Evolutionary conservation across 2,888 invertebrate genomes (phyloP).

Genomic region (Parnassius mnemosyne): DNA sequence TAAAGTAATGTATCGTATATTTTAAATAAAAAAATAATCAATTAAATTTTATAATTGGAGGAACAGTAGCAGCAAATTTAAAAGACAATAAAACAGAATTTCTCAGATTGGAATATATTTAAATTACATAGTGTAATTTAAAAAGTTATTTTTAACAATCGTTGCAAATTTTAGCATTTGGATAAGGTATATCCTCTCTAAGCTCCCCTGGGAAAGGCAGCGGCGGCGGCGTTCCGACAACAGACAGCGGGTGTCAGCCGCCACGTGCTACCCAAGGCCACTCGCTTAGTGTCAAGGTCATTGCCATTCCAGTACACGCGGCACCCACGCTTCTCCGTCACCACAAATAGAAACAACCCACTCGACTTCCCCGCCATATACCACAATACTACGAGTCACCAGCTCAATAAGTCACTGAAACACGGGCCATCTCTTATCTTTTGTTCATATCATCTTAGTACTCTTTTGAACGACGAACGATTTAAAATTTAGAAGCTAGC

Average conservation of each 20-base stretch:
- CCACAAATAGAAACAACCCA: conserved; percentile 78
- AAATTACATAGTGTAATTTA: too few relatives aligned
- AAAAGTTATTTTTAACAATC: background rate
- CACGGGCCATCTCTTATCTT: background rate
- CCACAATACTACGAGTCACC: conserved; percentile 53
- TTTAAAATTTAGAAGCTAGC: background rate
- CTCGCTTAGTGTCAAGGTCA: conserved; percentile 81
- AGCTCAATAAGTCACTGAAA: conserved; percentile 30
- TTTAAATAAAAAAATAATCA: too few relatives aligned
- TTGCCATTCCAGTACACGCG: conserved; percentile 80
- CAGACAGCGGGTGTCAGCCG: conserved; percentile 80
- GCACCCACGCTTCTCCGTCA: conserved; percentile 79
- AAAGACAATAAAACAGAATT: too few relatives aligned
- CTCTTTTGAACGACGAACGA: background rate
- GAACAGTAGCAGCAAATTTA: too few relatives aligned
- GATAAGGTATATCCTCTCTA: conserved; percentile 68
- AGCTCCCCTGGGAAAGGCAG: conserved; percentile 79
- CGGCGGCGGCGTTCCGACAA: conserved; percentile 79
- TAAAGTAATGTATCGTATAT: too few relatives aligned
- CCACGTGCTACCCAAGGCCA: conserved; percentile 81
- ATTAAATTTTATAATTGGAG: too few relatives aligned
- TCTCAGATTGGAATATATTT: too few relatives aligned
- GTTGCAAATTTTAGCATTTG: conserved; percentile 30
- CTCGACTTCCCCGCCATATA: conserved; percentile 62
- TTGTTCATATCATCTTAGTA: background rate